Conservation (phyloP, 2,888 invertebrate genomes). For the Caenorhabditis sp. region DNA sequence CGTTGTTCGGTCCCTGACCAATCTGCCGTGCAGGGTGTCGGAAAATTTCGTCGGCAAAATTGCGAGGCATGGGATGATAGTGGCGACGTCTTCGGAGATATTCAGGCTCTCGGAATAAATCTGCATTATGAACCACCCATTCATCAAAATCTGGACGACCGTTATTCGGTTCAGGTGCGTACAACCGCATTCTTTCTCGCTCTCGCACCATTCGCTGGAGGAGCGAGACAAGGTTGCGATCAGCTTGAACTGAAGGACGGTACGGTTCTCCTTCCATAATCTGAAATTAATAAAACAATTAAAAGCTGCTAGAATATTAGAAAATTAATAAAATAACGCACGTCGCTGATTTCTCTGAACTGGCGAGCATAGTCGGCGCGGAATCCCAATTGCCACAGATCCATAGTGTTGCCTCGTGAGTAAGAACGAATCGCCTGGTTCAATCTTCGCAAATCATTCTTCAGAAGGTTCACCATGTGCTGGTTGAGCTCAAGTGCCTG, state of each 20-base stretch:
- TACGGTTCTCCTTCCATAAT: constrained; percentile 19
- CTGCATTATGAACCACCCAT: background rate
- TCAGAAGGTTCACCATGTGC: background rate
- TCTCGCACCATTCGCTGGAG: background rate
- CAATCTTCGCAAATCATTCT: background rate
- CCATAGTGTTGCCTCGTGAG: background rate
- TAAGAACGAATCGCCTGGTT: constrained; percentile 7
- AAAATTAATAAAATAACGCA: background rate
- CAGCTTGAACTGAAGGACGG: background rate
- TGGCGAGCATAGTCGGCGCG: background rate
- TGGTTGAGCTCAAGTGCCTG: background rate
- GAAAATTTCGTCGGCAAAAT: too few relatives aligned
- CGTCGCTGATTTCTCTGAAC: constrained; percentile 13
- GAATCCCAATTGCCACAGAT: constrained; percentile 19
- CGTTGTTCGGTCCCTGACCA: too few relatives aligned
- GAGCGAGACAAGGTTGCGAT: background rate
- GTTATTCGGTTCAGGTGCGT: background rate
- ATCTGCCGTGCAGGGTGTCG: too few relatives aligned
- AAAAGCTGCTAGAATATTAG: too few relatives aligned
- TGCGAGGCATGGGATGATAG: too few relatives aligned
- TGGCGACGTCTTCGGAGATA: background rate
- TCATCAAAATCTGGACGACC: background rate
- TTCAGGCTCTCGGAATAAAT: background rate
- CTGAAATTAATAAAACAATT: too few relatives aligned
- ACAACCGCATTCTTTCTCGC: constrained; percentile 2